Evolutionary conservation across 2,797 vertebrate species (phyloP).

Genomic region (Ambastaia sidthimunki): DNA sequence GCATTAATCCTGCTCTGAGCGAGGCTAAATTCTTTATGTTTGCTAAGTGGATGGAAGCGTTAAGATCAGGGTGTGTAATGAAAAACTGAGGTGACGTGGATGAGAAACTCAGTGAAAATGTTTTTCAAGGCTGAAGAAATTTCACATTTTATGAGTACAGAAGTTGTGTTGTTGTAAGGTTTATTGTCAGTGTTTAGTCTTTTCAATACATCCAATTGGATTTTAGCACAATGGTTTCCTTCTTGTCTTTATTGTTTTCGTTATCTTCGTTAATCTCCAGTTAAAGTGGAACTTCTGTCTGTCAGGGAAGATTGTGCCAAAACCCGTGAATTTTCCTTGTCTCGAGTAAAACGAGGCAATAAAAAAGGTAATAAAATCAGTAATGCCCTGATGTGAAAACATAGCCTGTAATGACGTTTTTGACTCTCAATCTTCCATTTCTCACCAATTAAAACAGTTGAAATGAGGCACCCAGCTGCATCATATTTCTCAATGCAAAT

Average conservation of each 20-base stretch:
- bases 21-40: conserved; percentile 50
- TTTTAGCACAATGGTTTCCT: background rate
- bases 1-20: conserved; percentile 57
- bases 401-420: conserved; percentile 81
- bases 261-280: conserved; percentile 15
- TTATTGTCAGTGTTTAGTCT: conserved; percentile 3
- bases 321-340: conserved; percentile 43
- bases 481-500: conserved; percentile 74
- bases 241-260: conserved; percentile 47
- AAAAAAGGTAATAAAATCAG: conserved; percentile 79
- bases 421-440: conserved; percentile 71
- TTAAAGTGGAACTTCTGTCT: conserved; percentile 57
- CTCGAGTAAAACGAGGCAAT: conserved; percentile 79
- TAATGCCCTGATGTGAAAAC: conserved; percentile 78
- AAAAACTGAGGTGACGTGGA: conserved; percentile 65
- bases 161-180: conserved; percentile 30
- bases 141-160: conserved; percentile 56
- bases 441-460: conserved; percentile 80
- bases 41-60: conserved; percentile 53
- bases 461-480: conserved; percentile 74
- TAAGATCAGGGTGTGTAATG: conserved; percentile 54
- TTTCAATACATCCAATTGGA: background rate
- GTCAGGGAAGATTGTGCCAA: conserved; percentile 39
- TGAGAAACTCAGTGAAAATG: conserved; percentile 66
- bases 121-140: conserved; percentile 57